phyloP scores from a whole-genome alignment of 2,888 invertebrate species.

The Cremastinae sp. region DNA sequence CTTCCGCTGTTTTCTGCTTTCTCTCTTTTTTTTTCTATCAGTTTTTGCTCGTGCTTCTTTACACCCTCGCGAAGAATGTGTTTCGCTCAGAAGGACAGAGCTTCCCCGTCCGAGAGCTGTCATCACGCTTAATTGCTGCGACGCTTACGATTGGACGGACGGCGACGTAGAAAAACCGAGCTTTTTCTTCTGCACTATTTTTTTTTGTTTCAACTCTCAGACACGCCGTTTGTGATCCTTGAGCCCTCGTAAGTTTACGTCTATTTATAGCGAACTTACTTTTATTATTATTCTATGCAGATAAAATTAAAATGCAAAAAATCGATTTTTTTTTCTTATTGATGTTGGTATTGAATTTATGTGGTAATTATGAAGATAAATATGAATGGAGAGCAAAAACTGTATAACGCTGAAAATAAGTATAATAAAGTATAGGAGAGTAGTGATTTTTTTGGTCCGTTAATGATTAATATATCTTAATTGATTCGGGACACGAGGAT shows the following conservation, averaged over 20 bases:
- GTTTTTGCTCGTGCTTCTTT: constrained; percentile 30
- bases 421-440: too few species aligned
- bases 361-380: too few species aligned
- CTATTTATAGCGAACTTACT: too few species aligned
- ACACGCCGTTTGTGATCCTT: too few species aligned
- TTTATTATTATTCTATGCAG: too few species aligned
- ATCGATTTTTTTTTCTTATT: too few species aligned
- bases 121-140: constrained; percentile 39
- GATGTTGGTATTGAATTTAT: too few species aligned
- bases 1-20: constrained; percentile 38
- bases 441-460: not conserved
- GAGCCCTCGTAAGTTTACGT: too few species aligned
- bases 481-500: constrained; percentile 25
- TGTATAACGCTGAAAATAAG: too few species aligned
- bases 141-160: constrained; percentile 9
- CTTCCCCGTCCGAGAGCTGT: constrained; percentile 14
- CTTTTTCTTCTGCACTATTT: not conserved
- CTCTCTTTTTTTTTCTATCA: constrained; percentile 40
- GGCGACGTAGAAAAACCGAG: constrained; percentile 1
- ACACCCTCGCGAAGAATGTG: constrained; percentile 51
- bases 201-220: too few species aligned
- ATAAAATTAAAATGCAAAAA: too few species aligned
- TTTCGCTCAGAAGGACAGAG: constrained; percentile 37
- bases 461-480: constrained; percentile 7
- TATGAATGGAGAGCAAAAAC: too few species aligned